Evolutionary conservation across 2,113 vertebrate species (phyloP).

Genomic region (Accipiter virgatus): DNA sequence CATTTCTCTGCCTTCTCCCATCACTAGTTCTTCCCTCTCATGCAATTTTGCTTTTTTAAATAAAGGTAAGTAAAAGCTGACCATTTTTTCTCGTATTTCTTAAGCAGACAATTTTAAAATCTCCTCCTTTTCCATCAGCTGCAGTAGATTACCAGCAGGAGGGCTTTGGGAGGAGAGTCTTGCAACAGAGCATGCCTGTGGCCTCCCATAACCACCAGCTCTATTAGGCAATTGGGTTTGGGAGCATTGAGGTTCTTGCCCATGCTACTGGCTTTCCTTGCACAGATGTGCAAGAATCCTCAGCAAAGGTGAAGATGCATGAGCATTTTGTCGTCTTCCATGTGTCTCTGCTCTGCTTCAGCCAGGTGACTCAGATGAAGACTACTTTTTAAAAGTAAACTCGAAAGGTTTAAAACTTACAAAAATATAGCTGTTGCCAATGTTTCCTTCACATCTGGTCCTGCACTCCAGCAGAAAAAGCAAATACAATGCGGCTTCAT

Average conservation of each 20-base stretch:
- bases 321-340: not conserved
- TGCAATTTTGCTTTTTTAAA: not conserved
- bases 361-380: not conserved
- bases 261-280: not conserved
- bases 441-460: not conserved
- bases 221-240: not conserved
- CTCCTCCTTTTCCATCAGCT: not conserved
- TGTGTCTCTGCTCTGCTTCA: not conserved
- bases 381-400: not conserved
- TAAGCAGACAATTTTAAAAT: not conserved
- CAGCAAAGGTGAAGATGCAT: not conserved
- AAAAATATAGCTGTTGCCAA: not conserved
- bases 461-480: not conserved
- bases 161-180: not conserved
- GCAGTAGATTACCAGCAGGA: not conserved
- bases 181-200: not conserved
- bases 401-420: not conserved
- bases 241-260: not conserved
- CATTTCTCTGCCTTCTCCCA: not conserved
- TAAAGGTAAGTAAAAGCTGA: not conserved
- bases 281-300: not conserved
- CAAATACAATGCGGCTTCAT: not conserved
- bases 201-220: not conserved
- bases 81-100: not conserved
- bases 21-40: not conserved